A percentile compares a stretch with the other conserved stretches of the same genome.
Conservation (phyloP, 1,140 invertebrate genomes). For the Megathymus violae region DNA sequence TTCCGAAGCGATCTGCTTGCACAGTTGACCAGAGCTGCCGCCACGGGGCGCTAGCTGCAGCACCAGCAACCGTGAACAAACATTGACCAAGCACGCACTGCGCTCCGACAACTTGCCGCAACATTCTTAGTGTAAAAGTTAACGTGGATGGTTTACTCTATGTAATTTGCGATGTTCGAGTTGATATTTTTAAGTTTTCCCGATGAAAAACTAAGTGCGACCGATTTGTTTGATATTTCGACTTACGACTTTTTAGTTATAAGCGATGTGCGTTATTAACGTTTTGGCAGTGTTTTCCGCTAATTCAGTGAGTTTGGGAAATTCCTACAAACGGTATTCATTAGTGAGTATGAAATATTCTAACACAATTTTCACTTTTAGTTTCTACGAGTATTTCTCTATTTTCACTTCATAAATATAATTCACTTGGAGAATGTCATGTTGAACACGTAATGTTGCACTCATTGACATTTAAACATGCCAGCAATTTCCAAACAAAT, state of each 20-base stretch:
- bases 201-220: constrained; percentile 66
- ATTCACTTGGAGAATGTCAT: too few relatives aligned
- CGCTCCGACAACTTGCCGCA: constrained; percentile 74
- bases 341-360: constrained; percentile 62
- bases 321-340: constrained; percentile 57
- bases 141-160: constrained; percentile 82
- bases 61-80: constrained; percentile 67
- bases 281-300: constrained; percentile 53
- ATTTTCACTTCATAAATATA: too few relatives aligned
- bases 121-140: constrained; percentile 83
- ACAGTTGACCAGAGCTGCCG: constrained; percentile 54
- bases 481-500: too few relatives aligned
- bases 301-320: constrained; percentile 55
- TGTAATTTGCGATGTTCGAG: constrained; percentile 79
- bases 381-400: constrained; percentile 8
- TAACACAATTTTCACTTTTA: constrained; percentile 20
- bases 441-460: too few relatives aligned
- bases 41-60: constrained; percentile 60
- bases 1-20: constrained; percentile 43
- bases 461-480: too few relatives aligned
- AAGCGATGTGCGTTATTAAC: constrained; percentile 59
- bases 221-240: constrained; percentile 56
- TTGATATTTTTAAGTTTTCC: constrained; percentile 61
- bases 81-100: constrained; percentile 75
- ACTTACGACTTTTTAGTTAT: constrained; percentile 57